Percentiles rank a stretch among this genome's conserved stretches.
phyloP scores from a whole-genome alignment of 2,888 invertebrate genomes.

The Apotomis capreana region DNA sequence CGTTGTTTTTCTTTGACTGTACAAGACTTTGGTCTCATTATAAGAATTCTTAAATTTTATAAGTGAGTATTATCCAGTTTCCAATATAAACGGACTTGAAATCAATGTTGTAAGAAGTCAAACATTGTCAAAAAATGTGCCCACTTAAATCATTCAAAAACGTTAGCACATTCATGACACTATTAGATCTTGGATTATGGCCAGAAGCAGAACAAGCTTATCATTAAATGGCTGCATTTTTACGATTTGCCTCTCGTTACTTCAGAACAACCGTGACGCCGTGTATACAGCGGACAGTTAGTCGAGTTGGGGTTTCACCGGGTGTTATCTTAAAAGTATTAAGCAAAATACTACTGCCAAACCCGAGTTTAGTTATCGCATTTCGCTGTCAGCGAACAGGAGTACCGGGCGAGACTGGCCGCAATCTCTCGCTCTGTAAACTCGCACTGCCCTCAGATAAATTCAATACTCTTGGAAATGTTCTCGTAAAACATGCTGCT shows the following conservation, averaged over 20 bases:
- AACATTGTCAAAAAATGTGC: slow-evolving; percentile 20
- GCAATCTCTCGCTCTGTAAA: slow-evolving; percentile 72
- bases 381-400: slow-evolving; percentile 75
- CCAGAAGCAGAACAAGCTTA: slow-evolving; percentile 50
- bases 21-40: slow-evolving; percentile 7
- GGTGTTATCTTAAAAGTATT: slow-evolving; percentile 61
- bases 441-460: slow-evolving; percentile 70
- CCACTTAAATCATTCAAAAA: slow-evolving; percentile 43
- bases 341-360: slow-evolving; percentile 64
- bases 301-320: slow-evolving; percentile 59
- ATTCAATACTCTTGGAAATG: slow-evolving; percentile 81
- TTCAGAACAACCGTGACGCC: slow-evolving; percentile 48
- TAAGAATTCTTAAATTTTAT: background rate
- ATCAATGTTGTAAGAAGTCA: background rate
- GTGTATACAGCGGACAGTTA: slow-evolving; percentile 49
- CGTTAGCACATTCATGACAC: slow-evolving; percentile 43
- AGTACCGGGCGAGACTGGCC: slow-evolving; percentile 63
- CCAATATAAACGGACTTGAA: too few relatives aligned
- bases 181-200: slow-evolving; percentile 54
- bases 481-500: slow-evolving; percentile 66
- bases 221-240: slow-evolving; percentile 43
- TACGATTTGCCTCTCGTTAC: slow-evolving; percentile 49
- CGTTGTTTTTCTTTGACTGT: slow-evolving; percentile 29
- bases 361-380: slow-evolving; percentile 78
- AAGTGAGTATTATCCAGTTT: background rate